A percentile compares a stretch with the other conserved stretches of the same genome.
phyloP scores from a whole-genome alignment of 92 coral and sea anemone species.

The Zoanthus sociatus region DNA sequence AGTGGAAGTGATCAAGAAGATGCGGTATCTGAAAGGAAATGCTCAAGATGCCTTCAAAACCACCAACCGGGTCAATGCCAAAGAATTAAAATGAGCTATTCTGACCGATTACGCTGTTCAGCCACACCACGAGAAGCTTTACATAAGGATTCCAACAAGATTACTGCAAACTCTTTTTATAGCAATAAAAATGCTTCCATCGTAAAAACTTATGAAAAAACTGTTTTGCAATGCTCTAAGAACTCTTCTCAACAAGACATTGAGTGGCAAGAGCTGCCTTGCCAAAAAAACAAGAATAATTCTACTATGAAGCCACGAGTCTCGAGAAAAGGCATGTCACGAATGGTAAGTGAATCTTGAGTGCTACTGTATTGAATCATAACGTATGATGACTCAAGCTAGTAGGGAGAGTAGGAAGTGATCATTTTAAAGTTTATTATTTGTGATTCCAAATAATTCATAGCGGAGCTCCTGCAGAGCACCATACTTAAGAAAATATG shows the following conservation, averaged over 20 bases:
- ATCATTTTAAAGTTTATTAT: too few relatives aligned
- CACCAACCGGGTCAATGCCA: conserved; percentile 16
- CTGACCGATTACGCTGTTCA: background rate
- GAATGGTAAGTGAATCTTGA: conserved; percentile 1
- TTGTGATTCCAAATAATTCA: too few relatives aligned
- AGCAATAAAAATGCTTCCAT: background rate
- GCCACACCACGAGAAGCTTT: conserved; percentile 27
- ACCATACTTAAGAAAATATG: too few relatives aligned
- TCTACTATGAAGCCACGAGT: background rate
- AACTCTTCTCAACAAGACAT: background rate
- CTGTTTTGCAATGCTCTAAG: background rate
- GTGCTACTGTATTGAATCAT: too few relatives aligned
- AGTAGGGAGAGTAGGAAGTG: too few relatives aligned
- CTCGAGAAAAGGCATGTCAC: background rate
- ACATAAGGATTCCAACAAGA: background rate
- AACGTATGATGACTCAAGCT: too few relatives aligned
- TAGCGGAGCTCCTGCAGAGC: too few relatives aligned
- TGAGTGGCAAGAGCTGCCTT: conserved; percentile 9
- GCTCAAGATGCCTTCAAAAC: background rate
- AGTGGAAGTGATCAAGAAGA: conserved; percentile 36
- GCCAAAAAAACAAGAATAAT: background rate
- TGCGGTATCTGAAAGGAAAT: background rate
- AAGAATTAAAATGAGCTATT: background rate
- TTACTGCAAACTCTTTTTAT: conserved; percentile 21
- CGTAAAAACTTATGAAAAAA: background rate